Evolutionary conservation across 1,140 invertebrate genomes (phyloP), one percentile per base, ranked within the genome.

Genomic region (Saccostrea cuccullata): DNA sequence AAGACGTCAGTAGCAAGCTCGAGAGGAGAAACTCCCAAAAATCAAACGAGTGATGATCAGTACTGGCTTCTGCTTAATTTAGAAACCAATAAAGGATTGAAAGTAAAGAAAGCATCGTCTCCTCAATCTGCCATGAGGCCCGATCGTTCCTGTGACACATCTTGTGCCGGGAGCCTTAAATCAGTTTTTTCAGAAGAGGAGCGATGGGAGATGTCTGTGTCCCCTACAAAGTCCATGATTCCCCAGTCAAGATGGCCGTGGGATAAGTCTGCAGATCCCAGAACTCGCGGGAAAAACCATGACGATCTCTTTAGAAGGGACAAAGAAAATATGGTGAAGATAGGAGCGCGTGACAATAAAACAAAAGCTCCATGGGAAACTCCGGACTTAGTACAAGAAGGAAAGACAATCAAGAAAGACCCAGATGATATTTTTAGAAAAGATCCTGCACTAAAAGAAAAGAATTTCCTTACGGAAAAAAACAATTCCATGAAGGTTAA

Each of bases 251-350:
- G 26, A 30, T 55, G 82, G 55, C 82, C 82, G 12, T 84, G 82
- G 82, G 82, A 84, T 55, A 84, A 84, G 47, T 84, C 82, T 47
- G 82, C 82, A 55, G 82, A 84, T 20, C 20, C 82, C 12, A 55
- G 82, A 84, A 84, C 20, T 55, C 82, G 82, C 12, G 82, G 17
- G 9, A 85, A 85, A 58, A 85, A 85, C 6, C 55, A 55, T 60
- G 84, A 85, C 56, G 84, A 85, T 36, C 47, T 85, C 23, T 85
- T 85, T 26, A 85, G 84, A 85, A 85, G 60, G 55, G 84, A 85
- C 55, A 84, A 84, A 56, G 82, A 55, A 55, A 84, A 84, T 77
- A 15, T 77, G 4, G 13, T 55, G 23, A 85, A 85, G 30, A 23
- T 64, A 13, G 58, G 15, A 64, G 26, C 26, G 9, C 26, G 56